Evolutionary conservation across 1,140 invertebrate genomes (phyloP), one percentile per base, ranked within the genome.

Genomic region (Drosophila kurseongensis): DNA sequence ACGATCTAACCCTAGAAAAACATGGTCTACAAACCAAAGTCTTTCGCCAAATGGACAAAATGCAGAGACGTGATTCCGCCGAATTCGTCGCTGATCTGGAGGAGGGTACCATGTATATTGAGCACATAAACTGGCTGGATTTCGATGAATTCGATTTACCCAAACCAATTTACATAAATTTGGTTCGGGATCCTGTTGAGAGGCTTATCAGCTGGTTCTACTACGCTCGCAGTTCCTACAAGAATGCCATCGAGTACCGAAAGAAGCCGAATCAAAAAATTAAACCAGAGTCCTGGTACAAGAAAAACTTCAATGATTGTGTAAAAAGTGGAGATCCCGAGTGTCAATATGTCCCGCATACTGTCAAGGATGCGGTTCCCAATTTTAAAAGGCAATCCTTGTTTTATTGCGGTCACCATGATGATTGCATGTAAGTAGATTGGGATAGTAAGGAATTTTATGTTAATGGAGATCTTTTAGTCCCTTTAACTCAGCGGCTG

Each of bases 151-250:
- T 95, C 88, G 95, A 96, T 57, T 93, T 96, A 55, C 95, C 96
- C 0, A 95, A 96, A 76, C 97, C 97, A 0, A 97, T 98, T 78
- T 98, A 97, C 92, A 95, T 98, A 54, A 98, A 98, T 91, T 93
- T 98, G 80, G 97, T 98, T 0, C 93, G 97, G 14, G 97, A 98
- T 93, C 97, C 97, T 0, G 95, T 98, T 12, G 97, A 98, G 92
- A 94, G 97, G 44, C 96, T 98, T 0, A 98, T 98, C 80, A 98
- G 97, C 0, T 97, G 97, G 96, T 98, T 97, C 93, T 98, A 97
- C 90, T 92, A 92, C 57, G 95, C 97, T 0, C 93, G 97, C 67
- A 96, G 97, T n/a, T 96, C 97, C 3, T 98, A 97, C 96, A 96
- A 96, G 91, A 97, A 97, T 86, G 97, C 97, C 2, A 97, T 97